Evolutionary conservation across 1,140 invertebrate genomes (phyloP).

Genomic region (Cyphomyrmex costatus): DNA sequence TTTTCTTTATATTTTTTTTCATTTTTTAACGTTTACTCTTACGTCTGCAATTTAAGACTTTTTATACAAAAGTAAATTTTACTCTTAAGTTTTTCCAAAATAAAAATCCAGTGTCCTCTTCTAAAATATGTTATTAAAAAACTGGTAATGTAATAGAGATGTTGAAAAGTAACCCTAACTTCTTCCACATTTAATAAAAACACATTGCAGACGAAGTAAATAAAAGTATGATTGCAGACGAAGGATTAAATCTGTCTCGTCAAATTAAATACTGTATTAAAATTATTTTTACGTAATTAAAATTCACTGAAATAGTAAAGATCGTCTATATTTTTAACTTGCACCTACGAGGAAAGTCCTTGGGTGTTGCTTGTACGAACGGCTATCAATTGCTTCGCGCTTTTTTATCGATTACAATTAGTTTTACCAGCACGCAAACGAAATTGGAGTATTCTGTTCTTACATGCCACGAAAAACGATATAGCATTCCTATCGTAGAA

Average conservation of each 20-base stretch:
- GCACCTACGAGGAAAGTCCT: background rate
- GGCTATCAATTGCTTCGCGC: background rate
- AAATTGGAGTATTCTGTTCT: background rate
- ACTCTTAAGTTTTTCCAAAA: no score
- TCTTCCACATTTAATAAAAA: no score
- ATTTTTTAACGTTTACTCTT: background rate
- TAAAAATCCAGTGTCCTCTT: no score
- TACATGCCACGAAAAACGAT: background rate
- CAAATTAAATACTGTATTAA: background rate
- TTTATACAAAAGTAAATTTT: no score
- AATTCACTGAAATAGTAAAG: background rate
- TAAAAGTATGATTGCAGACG: no score
- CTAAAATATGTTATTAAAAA: no score
- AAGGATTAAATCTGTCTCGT: background rate
- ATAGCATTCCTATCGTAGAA: conserved; percentile 12
- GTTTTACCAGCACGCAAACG: background rate
- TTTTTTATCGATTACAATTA: background rate
- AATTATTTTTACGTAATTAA: background rate
- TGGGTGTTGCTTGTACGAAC: background rate
- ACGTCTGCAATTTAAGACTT: no score
- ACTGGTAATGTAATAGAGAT: no score
- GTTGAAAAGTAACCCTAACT: no score
- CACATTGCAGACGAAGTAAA: no score
- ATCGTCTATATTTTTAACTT: background rate
- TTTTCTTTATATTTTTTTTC: background rate